These are phyloP conservation scores for Dromius quadrimaculatus DNA, from an alignment of 2,888 invertebrate genomes.

Conservation along the genomic window DNA sequence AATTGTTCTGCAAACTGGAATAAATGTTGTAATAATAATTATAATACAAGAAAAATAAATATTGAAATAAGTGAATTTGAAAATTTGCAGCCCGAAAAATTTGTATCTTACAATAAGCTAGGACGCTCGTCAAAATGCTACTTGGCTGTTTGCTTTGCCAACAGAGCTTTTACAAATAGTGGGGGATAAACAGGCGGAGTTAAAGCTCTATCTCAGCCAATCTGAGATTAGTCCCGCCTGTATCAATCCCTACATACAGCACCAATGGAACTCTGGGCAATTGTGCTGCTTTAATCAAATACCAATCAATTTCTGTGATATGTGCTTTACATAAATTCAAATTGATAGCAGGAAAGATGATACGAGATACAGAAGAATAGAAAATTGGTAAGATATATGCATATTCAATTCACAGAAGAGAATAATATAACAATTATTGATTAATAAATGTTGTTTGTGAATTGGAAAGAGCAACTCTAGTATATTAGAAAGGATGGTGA, in stretches of 20 bases:
- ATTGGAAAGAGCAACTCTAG: no score
- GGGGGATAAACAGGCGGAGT: constrained; percentile 29
- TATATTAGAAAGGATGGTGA: no score
- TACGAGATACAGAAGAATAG: not conserved
- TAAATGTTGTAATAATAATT: no score
- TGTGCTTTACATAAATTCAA: constrained; percentile 41
- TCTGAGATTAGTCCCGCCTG: constrained; percentile 19
- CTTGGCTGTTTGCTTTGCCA: not conserved
- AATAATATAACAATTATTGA: not conserved
- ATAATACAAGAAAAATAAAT: no score
- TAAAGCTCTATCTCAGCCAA: constrained; percentile 41
- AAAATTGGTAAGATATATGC: not conserved
- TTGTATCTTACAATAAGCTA: constrained; percentile 19
- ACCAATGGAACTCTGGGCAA: constrained; percentile 46
- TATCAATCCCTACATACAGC: constrained; percentile 38
- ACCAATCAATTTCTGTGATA: constrained; percentile 46
- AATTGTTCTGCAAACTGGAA: no score
- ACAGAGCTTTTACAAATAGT: constrained; percentile 34
- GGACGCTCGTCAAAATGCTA: not conserved
- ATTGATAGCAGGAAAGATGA: constrained; percentile 14
- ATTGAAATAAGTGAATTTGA: no score
- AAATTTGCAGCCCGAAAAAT: constrained; percentile 15
- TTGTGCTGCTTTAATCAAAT: constrained; percentile 50
- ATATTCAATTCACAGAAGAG: not conserved
- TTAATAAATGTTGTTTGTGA: no score